Conservation (phyloP, 2,113 vertebrate species). For the Martes martes region DNA sequence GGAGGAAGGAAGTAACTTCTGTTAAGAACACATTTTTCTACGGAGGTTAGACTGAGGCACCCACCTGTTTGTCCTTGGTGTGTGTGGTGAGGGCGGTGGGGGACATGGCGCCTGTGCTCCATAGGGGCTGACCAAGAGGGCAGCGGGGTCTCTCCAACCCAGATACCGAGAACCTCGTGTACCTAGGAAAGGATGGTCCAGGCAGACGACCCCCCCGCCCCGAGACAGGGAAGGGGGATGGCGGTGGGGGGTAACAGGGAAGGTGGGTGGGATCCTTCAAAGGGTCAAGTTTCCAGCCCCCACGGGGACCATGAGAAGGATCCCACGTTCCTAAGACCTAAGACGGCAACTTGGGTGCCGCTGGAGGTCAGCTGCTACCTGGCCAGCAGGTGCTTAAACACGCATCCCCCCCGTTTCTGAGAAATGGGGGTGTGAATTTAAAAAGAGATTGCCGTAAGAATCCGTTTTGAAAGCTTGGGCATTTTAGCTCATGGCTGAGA, state of each 20-base stretch:
- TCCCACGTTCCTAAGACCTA: rapidly evolving
- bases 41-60: neutral
- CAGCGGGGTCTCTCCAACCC: neutral
- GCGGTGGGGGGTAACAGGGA: rapidly evolving
- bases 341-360: rapidly evolving
- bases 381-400: neutral
- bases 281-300: neutral
- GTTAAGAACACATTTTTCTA: neutral
- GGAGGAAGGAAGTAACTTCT: neutral
- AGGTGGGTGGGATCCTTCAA: neutral
- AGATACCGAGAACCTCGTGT: neutral
- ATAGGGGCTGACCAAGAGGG: neutral
- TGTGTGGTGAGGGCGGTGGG: neutral
- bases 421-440: neutral
- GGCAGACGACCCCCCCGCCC: neutral
- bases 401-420: too few relatives aligned
- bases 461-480: neutral
- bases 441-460: neutral
- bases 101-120: neutral
- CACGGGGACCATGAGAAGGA: neutral
- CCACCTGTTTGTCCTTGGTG: too few relatives aligned
- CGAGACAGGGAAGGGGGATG: neutral
- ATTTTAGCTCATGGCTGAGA: neutral
- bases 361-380: neutral
- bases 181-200: too few relatives aligned